phyloP scores from a whole-genome alignment of 2,888 invertebrate species.

The Trissolcus brochymenae region DNA sequence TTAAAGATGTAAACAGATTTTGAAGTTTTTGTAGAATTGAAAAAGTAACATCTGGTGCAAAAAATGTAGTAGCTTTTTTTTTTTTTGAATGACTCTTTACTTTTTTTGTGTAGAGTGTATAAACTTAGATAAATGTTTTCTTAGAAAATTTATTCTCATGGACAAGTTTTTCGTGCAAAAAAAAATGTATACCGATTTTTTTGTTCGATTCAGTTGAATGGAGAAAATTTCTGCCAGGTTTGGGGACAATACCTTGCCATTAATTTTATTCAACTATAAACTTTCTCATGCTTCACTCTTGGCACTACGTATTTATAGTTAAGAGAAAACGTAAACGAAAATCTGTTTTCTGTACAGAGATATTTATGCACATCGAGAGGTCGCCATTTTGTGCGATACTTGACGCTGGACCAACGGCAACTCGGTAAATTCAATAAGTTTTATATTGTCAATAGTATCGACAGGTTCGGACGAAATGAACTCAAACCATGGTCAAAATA shows the following conservation, averaged over 20 bases:
- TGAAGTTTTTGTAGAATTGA: no score
- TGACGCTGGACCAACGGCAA: conserved; percentile 19
- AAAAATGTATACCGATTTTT: conserved; percentile 9
- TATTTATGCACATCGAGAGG: conserved; percentile 43
- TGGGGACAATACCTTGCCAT: conserved; percentile 27
- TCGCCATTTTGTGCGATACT: conserved; percentile 49
- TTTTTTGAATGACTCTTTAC: no score
- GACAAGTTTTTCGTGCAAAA: conserved; percentile 3
- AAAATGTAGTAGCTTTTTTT: no score
- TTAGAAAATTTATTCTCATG: neutral
- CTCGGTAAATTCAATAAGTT: conserved; percentile 43
- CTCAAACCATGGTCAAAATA: conserved; percentile 11
- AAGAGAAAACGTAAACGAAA: conserved; percentile 24
- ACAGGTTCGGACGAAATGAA: conserved; percentile 26
- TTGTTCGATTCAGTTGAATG: conserved; percentile 19
- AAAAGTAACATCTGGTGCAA: no score
- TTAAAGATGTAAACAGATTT: no score
- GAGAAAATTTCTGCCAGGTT: conserved; percentile 23
- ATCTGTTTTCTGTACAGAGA: conserved; percentile 41
- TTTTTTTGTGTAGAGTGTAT: no score
- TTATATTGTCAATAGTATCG: conserved; percentile 37
- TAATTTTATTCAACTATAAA: conserved; percentile 17
- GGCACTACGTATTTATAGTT: conserved; percentile 37
- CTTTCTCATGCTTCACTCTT: conserved; percentile 8
- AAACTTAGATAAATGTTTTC: neutral